Conservation (phyloP, 1,140 invertebrate genomes). For the Drosophila willistoni region DNA sequence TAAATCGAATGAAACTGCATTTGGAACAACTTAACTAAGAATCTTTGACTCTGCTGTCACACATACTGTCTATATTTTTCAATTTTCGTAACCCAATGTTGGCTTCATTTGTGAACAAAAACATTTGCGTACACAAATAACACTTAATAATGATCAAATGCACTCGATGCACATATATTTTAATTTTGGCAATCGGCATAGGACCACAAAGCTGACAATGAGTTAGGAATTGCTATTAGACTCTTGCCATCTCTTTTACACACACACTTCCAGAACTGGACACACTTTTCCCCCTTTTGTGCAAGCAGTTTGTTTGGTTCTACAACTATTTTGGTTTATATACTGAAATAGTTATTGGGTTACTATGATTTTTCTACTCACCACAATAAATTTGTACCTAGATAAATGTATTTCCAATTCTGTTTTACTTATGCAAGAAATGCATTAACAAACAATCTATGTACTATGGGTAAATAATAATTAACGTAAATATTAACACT, state of each 20-base stretch:
- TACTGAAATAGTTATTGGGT: neutral
- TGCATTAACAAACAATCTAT: too few species aligned
- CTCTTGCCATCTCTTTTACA: neutral
- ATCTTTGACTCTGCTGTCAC: neutral
- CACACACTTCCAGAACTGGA: neutral
- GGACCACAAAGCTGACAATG: conserved; percentile 19
- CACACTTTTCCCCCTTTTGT: neutral
- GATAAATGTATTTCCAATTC: too few species aligned
- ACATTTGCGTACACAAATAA: conserved; percentile 27
- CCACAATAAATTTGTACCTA: neutral
- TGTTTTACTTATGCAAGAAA: too few species aligned
- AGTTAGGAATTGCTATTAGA: conserved; percentile 19
- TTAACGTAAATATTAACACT: too few species aligned
- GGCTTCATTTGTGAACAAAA: conserved; percentile 34
- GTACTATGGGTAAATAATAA: too few species aligned
- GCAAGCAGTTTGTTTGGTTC: neutral
- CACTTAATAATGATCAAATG: conserved; percentile 75
- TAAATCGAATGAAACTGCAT: conserved; percentile 29
- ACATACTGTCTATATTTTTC: conserved; percentile 50
- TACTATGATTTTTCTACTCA: neutral
- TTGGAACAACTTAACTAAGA: neutral
- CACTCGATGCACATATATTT: conserved; percentile 65
- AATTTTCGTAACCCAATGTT: conserved; percentile 39
- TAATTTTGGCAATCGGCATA: conserved; percentile 59
- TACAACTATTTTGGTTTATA: neutral